Evolutionary conservation across 1,140 invertebrate genomes (phyloP), one percentile per base, ranked within the genome.

Genomic region (Drosophila asahinai): DNA sequence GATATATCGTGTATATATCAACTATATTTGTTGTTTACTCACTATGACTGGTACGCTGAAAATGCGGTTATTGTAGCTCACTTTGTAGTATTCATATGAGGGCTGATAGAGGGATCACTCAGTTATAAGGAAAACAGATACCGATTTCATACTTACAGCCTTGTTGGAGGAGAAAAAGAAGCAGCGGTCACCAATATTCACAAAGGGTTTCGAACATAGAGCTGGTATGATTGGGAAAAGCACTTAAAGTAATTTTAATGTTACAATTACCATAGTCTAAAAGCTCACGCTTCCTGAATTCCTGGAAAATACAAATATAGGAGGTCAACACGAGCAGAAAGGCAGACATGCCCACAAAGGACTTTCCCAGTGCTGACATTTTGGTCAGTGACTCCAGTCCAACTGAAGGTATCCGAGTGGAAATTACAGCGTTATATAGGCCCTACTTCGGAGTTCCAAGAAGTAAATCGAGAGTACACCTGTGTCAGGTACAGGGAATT

Each of bases 141-240:
- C 5, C 19, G 14, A 52, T 14, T 22, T 25, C 14, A 11, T 67
- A 81, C 80, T 12, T 47, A 87, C 83, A 2, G 57, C 49, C 47
- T 83, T 87, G 33, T 83, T 83, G 45, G 83, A 78, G 15, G 83
- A 87, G 60, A 87, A 87, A 27, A 87, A 87, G 19, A 54, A 81
- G 25, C 83, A 87, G 2, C 66, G 70, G 1, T 67, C 47, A 0
- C 83, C 80, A 8, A 87, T 68, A 2, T 72, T 36, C 17, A 87
- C 83, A 63, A 87, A 87, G 8, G 83, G 83, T 17, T 61, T 71
- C 0, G 45, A 33, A 14, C 83, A 87, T 12, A 38, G 48, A 30
- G 76, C 83, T 84, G 27, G 1, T 14, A 1, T 1, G 15, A 6
- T 30, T 6, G 27, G 2, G 2, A 15, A 43, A 30, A 25, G 0